Conservation (phyloP, 2,113 vertebrate species). For the Pseudonaja textilis region DNA sequence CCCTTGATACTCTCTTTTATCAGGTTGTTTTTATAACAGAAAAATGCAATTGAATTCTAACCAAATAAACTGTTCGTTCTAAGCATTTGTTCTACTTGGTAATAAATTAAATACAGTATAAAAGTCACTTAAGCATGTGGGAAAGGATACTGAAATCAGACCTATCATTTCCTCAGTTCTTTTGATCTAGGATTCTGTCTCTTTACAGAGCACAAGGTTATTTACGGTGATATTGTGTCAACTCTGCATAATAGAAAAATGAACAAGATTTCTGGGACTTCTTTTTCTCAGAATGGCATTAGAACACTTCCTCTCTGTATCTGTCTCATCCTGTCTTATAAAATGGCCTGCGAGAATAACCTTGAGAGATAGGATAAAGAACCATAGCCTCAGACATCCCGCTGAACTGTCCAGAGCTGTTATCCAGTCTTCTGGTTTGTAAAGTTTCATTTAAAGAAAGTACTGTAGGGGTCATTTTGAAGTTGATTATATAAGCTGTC, state of each 20-base stretch:
- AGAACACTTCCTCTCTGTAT: not conserved
- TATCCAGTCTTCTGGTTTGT: not conserved
- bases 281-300: conserved; percentile 4
- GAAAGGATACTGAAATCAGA: not conserved
- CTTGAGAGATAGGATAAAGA: not conserved
- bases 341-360: not conserved
- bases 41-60: not conserved
- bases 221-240: conserved; percentile 18
- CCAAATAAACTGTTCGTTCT: not conserved
- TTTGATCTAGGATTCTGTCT: not conserved
- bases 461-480: not conserved
- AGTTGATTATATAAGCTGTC: not conserved
- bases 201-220: conserved; percentile 2
- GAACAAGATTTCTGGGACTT: not conserved
- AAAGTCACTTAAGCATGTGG: not conserved
- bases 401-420: not conserved
- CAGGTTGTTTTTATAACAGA: not conserved
- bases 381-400: not conserved
- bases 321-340: not conserved
- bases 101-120: not conserved
- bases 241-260: conserved; percentile 12
- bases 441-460: not conserved
- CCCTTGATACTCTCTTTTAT: not conserved
- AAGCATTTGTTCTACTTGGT: not conserved
- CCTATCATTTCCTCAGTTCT: conserved; percentile 2